phyloP scores from a whole-genome alignment of 2,113 vertebrate genomes.

The Setophaga petechia region DNA sequence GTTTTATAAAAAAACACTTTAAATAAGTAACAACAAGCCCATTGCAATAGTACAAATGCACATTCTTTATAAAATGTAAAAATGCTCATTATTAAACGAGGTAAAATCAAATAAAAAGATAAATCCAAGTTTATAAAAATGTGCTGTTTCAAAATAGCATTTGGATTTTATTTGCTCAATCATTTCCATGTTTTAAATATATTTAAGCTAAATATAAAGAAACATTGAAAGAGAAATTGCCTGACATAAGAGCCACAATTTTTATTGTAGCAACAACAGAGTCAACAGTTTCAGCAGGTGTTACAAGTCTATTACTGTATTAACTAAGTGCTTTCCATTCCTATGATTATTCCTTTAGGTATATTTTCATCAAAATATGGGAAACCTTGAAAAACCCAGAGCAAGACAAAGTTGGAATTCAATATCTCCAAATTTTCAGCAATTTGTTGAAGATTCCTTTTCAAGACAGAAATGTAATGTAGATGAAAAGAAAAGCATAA shows the following conservation, averaged over 20 bases:
- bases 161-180: neutral
- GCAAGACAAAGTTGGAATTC: neutral
- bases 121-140: neutral
- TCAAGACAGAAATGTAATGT: neutral
- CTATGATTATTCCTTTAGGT: slow-evolving; percentile 23
- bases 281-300: slow-evolving; percentile 7
- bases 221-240: neutral
- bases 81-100: neutral
- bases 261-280: slow-evolving; percentile 9
- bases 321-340: slow-evolving; percentile 36
- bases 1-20: neutral
- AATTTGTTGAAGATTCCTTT: neutral
- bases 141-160: neutral
- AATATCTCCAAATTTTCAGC: neutral
- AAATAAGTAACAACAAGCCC: neutral
- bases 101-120: neutral
- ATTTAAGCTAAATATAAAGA: neutral
- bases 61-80: neutral
- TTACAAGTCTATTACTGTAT: slow-evolving; percentile 10
- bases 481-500: neutral
- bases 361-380: slow-evolving; percentile 32
- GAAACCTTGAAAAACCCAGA: slow-evolving; percentile 43
- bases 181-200: neutral
- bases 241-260: neutral
- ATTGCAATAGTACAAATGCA: neutral